Conservation (phyloP, 1,140 invertebrate genomes). For the Drosophila trapezifrons region DNA sequence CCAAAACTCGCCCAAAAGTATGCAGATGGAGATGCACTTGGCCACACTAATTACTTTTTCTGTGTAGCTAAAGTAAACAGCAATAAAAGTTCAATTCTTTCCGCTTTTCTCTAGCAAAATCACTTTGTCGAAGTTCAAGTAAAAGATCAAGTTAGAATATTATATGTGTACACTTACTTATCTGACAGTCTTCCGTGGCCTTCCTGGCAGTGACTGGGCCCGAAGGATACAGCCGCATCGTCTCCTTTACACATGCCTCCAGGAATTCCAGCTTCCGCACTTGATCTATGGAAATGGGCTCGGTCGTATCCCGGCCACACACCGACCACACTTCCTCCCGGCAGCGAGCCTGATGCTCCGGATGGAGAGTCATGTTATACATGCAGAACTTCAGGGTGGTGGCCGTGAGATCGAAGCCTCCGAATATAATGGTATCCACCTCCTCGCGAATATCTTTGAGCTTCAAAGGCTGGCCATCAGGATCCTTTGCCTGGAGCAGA, state of each 20-base stretch:
- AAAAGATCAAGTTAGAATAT: neutral
- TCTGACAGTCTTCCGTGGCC: constrained; percentile 59
- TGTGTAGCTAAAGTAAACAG: no score
- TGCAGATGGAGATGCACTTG: no score
- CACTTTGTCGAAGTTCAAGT: neutral
- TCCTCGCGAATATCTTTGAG: constrained; percentile 88
- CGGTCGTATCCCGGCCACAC: constrained; percentile 84
- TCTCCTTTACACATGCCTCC: constrained; percentile 87
- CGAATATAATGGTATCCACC: constrained; percentile 89
- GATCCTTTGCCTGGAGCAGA: constrained; percentile 86
- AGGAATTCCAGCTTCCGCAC: constrained; percentile 86
- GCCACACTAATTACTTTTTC: no score
- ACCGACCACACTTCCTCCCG: constrained; percentile 87
- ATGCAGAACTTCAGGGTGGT: constrained; percentile 62
- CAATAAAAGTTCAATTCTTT: no score
- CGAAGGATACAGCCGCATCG: constrained; percentile 92
- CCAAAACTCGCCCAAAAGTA: no score
- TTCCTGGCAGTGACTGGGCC: constrained; percentile 90
- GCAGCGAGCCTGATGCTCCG: constrained; percentile 85
- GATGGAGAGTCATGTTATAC: constrained; percentile 69
- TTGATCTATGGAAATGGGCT: constrained; percentile 85
- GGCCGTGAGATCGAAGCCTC: constrained; percentile 80
- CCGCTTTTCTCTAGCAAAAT: neutral
- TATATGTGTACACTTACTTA: constrained; percentile 42
- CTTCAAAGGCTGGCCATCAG: constrained; percentile 84